Evolutionary conservation across 2,113 vertebrate species (phyloP).

Genomic region (Epinephelus moara): DNA sequence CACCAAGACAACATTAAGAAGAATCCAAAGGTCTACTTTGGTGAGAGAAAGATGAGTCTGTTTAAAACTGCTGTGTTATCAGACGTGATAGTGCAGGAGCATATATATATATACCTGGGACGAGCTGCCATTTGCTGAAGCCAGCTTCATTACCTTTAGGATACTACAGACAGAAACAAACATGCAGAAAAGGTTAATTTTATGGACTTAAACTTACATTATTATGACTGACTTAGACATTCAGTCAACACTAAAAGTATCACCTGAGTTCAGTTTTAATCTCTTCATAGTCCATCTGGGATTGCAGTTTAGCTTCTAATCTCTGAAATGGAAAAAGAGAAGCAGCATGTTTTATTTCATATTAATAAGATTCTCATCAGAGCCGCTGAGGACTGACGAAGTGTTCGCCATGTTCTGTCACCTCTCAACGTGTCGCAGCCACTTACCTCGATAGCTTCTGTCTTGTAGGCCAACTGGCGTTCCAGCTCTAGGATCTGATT

Average conservation of each 20-base stretch:
- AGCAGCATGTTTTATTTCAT: background rate
- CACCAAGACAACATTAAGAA: conserved; percentile 41
- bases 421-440: background rate
- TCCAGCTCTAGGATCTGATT: conserved; percentile 95
- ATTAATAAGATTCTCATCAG: background rate
- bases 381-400: background rate
- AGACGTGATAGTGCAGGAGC: conserved; percentile 21
- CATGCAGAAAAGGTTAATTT: background rate
- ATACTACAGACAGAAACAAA: conserved; percentile 84
- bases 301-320: conserved; percentile 95
- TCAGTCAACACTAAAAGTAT: conserved; percentile 21
- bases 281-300: conserved; percentile 96
- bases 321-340: conserved; percentile 74
- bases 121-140: conserved; percentile 89
- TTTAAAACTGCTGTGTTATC: conserved; percentile 10
- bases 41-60: conserved; percentile 5
- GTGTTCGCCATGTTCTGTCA: background rate
- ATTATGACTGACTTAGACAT: background rate
- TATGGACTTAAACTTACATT: conserved; percentile 2
- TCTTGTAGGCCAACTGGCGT: conserved; percentile 91
- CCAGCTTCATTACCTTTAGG: conserved; percentile 96
- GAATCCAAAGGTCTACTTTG: conserved; percentile 42
- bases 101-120: conserved; percentile 86
- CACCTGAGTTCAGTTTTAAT: conserved; percentile 99
- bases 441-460: conserved; percentile 92